Base-by-base conservation (phyloP, 1,140 invertebrate species). In the Drosophila quadrilineata region DNA sequence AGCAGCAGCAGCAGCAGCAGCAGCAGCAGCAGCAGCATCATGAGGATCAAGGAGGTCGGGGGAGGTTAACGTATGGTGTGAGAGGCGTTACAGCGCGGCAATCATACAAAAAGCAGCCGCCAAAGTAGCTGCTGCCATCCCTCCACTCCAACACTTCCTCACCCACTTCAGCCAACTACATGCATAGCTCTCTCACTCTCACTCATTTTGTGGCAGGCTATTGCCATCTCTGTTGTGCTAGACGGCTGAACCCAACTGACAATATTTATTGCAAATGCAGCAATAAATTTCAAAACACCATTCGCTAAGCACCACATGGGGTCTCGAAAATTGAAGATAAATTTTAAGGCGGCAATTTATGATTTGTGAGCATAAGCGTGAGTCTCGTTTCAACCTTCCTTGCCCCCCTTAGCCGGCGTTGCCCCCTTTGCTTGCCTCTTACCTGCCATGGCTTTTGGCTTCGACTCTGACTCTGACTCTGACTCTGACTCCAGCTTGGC, bases 271-370 rank as follows among this genome's bases (percentile, higher is more conserved):
- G 87, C 87, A 88, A 88, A 88, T 88, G 84, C 87, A 88, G 87
- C 87, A 88, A 88, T 88, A 88, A 88, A 88, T 88, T 88, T 88
- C 87, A 88, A 88, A 88, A 88, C 87, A 88, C 87, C 87, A 88
- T 88, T 88, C 87, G 87, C 87, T 88, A 87, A 87, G 82, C 87
- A 87, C 87, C 87, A 88, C 87, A 88, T 88, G 87, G 87, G 87
- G 87, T 88, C 87, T 88, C 86, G 70, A 85, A 88, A 88, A 88
- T 88, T 88, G 87, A 88, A 88, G 87, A 88, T 88, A 88, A 88
- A 88, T 88, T 88, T 88, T 88, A 88, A 88, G 87, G 87, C 87
- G 87, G 87, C 87, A 88, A 88, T 88, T 88, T 88, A 88, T 88
- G 87, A 88, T 88, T 88, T 88, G 87, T 88, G 87, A 76, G 82